phyloP scores from a whole-genome alignment of 1,140 invertebrate genomes.

The Dufourea novaeangliae region DNA sequence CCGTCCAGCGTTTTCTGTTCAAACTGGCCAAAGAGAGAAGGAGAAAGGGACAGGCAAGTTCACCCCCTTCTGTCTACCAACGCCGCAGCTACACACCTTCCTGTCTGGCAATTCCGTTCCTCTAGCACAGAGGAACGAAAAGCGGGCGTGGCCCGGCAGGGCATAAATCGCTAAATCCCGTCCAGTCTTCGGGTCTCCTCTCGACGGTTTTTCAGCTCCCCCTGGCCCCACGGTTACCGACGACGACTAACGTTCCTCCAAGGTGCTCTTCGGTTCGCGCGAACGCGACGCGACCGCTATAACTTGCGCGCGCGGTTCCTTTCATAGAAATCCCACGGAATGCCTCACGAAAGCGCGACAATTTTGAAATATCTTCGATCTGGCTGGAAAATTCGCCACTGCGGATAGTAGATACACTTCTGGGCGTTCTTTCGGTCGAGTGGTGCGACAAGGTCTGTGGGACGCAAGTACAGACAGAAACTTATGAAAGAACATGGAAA shows the following conservation, averaged over 20 bases:
- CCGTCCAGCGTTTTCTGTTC: conserved; percentile 46
- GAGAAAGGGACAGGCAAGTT: too few species aligned
- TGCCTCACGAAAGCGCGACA: neutral
- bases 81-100: neutral
- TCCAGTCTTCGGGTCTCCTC: conserved; percentile 61
- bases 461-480: too few species aligned
- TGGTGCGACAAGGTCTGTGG: too few species aligned
- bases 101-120: conserved; percentile 55
- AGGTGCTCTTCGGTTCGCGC: too few species aligned
- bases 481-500: too few species aligned
- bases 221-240: neutral
- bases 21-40: conserved; percentile 22
- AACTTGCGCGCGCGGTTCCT: too few species aligned
- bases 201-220: conserved; percentile 41
- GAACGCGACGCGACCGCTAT: too few species aligned
- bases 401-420: too few species aligned
- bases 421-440: too few species aligned
- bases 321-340: neutral
- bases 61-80: neutral
- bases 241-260: neutral
- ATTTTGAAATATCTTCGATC: neutral
- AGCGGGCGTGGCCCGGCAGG: conserved; percentile 67
- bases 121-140: conserved; percentile 62
- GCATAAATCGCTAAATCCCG: conserved; percentile 73
- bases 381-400: neutral